Evolutionary conservation across 1,140 invertebrate genomes (phyloP).

Genomic region (Neodiprion lecontei): DNA sequence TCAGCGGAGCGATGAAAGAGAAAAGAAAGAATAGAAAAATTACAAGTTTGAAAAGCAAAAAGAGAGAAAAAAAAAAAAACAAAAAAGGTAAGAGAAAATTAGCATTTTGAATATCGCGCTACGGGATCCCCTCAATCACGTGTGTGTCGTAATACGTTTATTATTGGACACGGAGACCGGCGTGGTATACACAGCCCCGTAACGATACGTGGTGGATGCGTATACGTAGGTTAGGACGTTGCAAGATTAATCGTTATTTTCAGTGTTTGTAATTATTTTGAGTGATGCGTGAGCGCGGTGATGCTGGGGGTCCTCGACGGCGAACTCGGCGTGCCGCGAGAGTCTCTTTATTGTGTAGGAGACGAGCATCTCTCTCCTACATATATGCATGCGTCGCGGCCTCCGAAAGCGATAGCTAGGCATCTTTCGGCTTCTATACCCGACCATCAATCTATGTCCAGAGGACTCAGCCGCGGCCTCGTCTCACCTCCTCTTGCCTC

Average conservation of each 20-base stretch:
- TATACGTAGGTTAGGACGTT: slow-evolving; percentile 5
- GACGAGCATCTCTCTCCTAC: not conserved
- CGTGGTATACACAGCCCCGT: not conserved
- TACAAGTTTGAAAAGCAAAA: not conserved
- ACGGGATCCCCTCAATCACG: slow-evolving; percentile 9
- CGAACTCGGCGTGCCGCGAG: not conserved
- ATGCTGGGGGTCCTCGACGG: slow-evolving; percentile 12
- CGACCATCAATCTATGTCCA: slow-evolving; percentile 43
- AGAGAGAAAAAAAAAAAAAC: too few species aligned
- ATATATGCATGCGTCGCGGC: slow-evolving; percentile 12
- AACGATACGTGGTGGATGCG: not conserved
- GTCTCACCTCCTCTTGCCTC: not conserved
- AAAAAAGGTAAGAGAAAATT: not conserved
- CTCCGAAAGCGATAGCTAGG: slow-evolving; percentile 28
- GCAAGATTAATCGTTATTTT: slow-evolving; percentile 45
- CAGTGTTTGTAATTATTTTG: slow-evolving; percentile 45
- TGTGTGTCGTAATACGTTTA: slow-evolving; percentile 38
- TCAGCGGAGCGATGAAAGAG: not conserved
- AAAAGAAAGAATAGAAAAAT: not conserved
- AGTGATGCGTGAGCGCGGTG: slow-evolving; percentile 26
- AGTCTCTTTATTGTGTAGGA: slow-evolving; percentile 8
- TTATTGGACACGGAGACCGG: slow-evolving; percentile 26
- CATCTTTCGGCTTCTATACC: slow-evolving; percentile 21
- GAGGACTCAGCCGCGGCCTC: slow-evolving; percentile 23
- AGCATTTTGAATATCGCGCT: slow-evolving; percentile 8